Evolutionary conservation across 2,113 vertebrate genomes (phyloP).

Genomic region (Paraplagusia blochii): DNA sequence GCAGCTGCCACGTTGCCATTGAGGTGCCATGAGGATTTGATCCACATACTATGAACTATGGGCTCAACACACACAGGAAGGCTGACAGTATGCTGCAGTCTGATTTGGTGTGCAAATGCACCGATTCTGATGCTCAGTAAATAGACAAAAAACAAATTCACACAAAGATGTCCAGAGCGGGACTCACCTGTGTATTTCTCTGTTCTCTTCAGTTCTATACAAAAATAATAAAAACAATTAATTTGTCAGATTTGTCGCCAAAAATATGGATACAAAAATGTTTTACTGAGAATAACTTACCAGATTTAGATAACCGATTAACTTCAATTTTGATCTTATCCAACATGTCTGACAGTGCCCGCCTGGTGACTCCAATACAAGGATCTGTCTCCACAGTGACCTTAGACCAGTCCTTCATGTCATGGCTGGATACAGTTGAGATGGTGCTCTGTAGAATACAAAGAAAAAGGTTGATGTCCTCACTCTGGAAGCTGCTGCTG

Average conservation of each 20-base stretch:
- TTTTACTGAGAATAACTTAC: constrained; percentile 34
- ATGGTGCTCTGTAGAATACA: constrained; percentile 36
- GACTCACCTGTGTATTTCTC: constrained; percentile 72
- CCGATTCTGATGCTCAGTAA: too few species aligned
- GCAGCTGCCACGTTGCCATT: too few species aligned
- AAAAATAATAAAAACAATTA: not conserved
- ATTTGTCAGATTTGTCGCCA: not conserved
- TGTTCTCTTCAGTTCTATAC: constrained; percentile 69
- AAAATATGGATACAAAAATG: too few species aligned
- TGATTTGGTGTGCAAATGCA: too few species aligned
- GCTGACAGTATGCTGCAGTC: too few species aligned
- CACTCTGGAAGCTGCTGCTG: not conserved
- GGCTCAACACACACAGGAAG: too few species aligned
- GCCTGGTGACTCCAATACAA: constrained; percentile 71
- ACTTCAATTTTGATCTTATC: constrained; percentile 64
- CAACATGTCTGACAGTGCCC: constrained; percentile 63
- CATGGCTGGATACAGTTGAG: constrained; percentile 11
- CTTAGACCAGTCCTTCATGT: constrained; percentile 75
- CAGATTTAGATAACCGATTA: constrained; percentile 71
- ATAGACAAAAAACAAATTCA: too few species aligned
- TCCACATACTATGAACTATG: too few species aligned
- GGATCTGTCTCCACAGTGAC: constrained; percentile 71
- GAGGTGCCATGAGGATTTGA: too few species aligned
- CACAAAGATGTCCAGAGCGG: not conserved
- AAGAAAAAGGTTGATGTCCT: not conserved